A percentile compares a stretch with the other conserved stretches of the same genome.
phyloP scores from a whole-genome alignment of 2,888 invertebrate species.

The Aplocera efformata region DNA sequence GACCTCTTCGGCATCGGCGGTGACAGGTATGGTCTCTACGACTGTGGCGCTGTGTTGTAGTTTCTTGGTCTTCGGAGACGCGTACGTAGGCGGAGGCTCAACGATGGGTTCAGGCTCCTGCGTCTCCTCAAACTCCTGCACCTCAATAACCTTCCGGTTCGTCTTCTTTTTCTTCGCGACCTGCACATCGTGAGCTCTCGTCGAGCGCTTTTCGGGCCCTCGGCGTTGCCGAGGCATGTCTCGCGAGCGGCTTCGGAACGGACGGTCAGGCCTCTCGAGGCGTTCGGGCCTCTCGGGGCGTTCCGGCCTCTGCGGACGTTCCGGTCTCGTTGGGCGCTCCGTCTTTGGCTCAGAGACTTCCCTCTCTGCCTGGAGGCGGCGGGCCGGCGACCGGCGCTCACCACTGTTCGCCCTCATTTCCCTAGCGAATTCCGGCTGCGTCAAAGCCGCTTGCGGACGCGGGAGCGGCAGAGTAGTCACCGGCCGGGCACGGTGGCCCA shows the following conservation, averaged over 20 bases:
- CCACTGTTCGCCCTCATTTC: conserved; percentile 55
- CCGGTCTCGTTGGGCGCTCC: conserved; percentile 30
- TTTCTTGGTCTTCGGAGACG: conserved; percentile 34
- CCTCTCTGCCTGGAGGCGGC: conserved; percentile 38
- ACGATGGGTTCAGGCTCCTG: conserved; percentile 28
- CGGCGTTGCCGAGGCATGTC: conserved; percentile 66
- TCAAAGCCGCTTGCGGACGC: conserved; percentile 63
- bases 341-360: conserved; percentile 1
- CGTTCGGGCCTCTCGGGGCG: conserved; percentile 39
- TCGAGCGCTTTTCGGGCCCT: conserved; percentile 59
- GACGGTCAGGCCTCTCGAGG: conserved; percentile 44
- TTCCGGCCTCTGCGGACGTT: conserved; percentile 41
- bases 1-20: conserved; percentile 28
- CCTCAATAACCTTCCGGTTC: conserved; percentile 62
- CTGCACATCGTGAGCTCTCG: conserved; percentile 58
- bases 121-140: conserved; percentile 63
- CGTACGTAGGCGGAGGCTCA: conserved; percentile 10
- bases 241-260: conserved; percentile 53
- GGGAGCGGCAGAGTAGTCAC: conserved; percentile 57
- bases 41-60: conserved; percentile 54
- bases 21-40: conserved; percentile 34
- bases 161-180: conserved; percentile 61
- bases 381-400: conserved; percentile 43
- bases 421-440: conserved; percentile 61
- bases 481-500: conserved; percentile 58